Percentiles rank a stretch among this genome's conserved stretches.
Evolutionary conservation across 1,140 invertebrate genomes (phyloP).

Genomic region (Neodiprion pinetum): DNA sequence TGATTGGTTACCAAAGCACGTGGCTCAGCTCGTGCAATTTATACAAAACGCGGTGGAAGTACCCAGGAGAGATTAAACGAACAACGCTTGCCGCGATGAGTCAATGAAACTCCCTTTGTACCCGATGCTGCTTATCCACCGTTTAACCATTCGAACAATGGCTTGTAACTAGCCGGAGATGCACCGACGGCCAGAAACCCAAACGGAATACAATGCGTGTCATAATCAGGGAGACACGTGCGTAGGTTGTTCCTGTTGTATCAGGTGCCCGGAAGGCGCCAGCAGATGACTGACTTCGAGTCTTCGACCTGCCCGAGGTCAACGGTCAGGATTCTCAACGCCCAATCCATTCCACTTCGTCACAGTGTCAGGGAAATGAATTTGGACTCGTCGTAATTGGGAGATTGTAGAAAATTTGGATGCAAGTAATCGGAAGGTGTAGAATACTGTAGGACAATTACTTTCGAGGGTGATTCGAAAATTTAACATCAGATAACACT

Average conservation of each 20-base stretch:
- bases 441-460: too few relatives aligned
- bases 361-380: too few relatives aligned
- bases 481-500: too few relatives aligned
- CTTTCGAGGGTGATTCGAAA: too few relatives aligned
- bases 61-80: neutral
- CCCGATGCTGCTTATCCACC: neutral
- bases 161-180: slow-evolving; percentile 1
- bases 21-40: neutral
- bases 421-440: too few relatives aligned
- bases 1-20: neutral
- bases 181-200: neutral
- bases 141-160: neutral
- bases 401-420: too few relatives aligned
- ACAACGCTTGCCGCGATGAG: neutral
- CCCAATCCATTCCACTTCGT: too few relatives aligned
- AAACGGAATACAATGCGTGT: slow-evolving; percentile 5
- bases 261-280: neutral
- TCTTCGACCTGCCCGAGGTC: neutral
- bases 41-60: slow-evolving; percentile 2
- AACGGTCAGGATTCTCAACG: too few relatives aligned
- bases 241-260: neutral
- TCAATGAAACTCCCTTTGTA: neutral
- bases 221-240: slow-evolving; percentile 4
- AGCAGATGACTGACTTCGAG: neutral
- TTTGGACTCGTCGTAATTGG: too few relatives aligned